A percentile compares a stretch with the other conserved stretches of the same genome.
These are phyloP conservation scores for Sinelater perroti DNA, from an alignment of 2,888 invertebrate genomes.

Conservation along the genomic window DNA sequence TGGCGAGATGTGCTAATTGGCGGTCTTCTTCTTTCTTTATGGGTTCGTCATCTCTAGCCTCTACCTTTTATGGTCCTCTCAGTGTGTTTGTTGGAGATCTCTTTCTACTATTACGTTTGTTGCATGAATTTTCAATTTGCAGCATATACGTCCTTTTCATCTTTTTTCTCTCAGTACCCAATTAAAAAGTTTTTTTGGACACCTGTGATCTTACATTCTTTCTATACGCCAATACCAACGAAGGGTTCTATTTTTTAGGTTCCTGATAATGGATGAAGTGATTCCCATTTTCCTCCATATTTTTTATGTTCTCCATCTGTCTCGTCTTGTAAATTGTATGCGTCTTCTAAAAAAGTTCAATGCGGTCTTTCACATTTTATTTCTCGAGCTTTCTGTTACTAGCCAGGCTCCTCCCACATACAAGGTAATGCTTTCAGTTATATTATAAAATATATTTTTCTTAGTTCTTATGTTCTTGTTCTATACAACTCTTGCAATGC, in stretches of 20 bases:
- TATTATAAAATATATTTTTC: neutral
- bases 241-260: conserved; percentile 1
- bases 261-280: neutral
- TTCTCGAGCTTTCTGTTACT: conserved; percentile 9
- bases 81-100: conserved; percentile 5
- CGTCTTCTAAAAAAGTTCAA: conserved; percentile 3
- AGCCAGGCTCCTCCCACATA: conserved; percentile 4
- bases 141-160: neutral
- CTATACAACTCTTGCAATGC: conserved; percentile 4
- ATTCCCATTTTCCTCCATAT: neutral
- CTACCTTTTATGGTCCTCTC: conserved; percentile 5
- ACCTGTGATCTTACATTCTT: neutral
- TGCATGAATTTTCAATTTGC: conserved; percentile 7
- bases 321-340: neutral
- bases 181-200: neutral
- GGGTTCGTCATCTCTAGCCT: neutral
- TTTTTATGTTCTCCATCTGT: neutral
- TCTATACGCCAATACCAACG: conserved; percentile 9
- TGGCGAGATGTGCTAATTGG: too few species aligned
- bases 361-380: conserved; percentile 1
- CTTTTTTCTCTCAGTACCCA: neutral
- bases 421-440: conserved; percentile 3
- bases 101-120: conserved; percentile 5
- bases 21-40: neutral
- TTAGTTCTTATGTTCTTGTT: conserved; percentile 1